Evolutionary conservation across 2,113 vertebrate species (phyloP), one percentile per base, ranked within the genome.

Genomic region (Mellivora capensis): DNA sequence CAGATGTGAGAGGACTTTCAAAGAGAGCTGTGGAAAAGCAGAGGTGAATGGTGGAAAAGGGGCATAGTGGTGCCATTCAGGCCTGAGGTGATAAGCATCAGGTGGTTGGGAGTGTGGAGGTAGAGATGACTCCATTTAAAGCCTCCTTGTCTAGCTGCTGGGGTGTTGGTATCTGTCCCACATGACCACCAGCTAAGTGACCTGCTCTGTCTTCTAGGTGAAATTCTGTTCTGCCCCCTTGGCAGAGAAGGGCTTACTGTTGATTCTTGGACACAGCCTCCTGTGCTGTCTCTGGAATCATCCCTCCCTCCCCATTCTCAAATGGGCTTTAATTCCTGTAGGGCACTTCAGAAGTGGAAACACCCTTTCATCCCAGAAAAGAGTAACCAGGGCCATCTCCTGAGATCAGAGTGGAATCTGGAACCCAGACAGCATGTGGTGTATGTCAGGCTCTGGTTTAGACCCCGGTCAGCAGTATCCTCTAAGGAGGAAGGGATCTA

Each of bases 311-410:
- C 49, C 62, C 54, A n/a, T 83, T 92, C 80, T 93, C 96, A 97
- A 96, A 97, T 83, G 84, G 80, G 95, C 95, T 93, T 97, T 96
- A 92, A 96, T 96, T 84, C 96, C 82, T 94, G 67, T 59, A 86
- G 52, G 69, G 57, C 49, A 93, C 81, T 67, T 91, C 1, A 4
- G 44, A 95, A 95, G 54, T 52, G n/a, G 83, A 93, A 83, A 72
- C 39, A 91, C 84, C 77, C 90, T 93, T 97, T 97, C 80, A 84
- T 92, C 79, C 94, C 80, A 76, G 74, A 95, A 64, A 90, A 92
- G 69, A 94, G 54, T 39, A 31, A 49, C 77, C 20, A 47, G 42
- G 29, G 71, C 87, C 29, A 5, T 74, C 69, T 90, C 57, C 87
- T 80, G 72, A 80, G 86, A 94, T 89, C 42, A 83, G 81, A 91